phyloP scores from a whole-genome alignment of 2,113 vertebrate genomes.

The Pipa parva region DNA sequence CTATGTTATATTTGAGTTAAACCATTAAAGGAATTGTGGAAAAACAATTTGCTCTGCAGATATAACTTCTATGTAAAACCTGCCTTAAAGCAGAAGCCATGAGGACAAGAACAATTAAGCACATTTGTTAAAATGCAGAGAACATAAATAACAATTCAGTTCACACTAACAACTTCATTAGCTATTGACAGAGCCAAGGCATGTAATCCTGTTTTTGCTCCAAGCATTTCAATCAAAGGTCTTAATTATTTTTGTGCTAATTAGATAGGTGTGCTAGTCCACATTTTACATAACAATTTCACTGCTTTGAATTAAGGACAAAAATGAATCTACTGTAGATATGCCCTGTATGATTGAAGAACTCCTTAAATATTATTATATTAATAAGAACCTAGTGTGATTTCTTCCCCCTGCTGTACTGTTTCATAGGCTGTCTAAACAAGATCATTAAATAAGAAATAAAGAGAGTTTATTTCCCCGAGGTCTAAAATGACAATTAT shows the following conservation, averaged over 20 bases:
- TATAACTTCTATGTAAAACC: not conserved
- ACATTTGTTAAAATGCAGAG: slow-evolving; percentile 26
- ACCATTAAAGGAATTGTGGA: no score
- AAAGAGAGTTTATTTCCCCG: no score
- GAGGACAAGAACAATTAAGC: slow-evolving; percentile 29
- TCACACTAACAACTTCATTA: slow-evolving; percentile 37
- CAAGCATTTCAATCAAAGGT: slow-evolving; percentile 29
- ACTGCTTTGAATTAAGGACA: not conserved
- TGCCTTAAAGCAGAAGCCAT: not conserved
- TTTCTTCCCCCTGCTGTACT: no score
- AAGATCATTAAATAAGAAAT: no score
- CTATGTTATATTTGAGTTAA: no score
- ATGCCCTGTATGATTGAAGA: not conserved
- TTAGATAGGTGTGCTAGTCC: slow-evolving; percentile 24
- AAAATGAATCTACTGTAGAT: not conserved
- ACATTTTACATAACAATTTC: not conserved
- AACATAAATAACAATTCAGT: slow-evolving; percentile 31
- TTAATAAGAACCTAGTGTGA: no score
- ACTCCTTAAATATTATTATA: no score
- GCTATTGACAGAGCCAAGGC: slow-evolving; percentile 32
- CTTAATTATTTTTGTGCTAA: slow-evolving; percentile 39
- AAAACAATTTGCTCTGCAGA: no score
- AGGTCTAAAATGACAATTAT: no score
- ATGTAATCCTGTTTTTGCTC: slow-evolving; percentile 28
- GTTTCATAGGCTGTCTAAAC: no score